Evolutionary conservation across 2,797 vertebrate species (phyloP), one percentile per base, ranked within the genome.

Genomic region (Anas capensis): DNA sequence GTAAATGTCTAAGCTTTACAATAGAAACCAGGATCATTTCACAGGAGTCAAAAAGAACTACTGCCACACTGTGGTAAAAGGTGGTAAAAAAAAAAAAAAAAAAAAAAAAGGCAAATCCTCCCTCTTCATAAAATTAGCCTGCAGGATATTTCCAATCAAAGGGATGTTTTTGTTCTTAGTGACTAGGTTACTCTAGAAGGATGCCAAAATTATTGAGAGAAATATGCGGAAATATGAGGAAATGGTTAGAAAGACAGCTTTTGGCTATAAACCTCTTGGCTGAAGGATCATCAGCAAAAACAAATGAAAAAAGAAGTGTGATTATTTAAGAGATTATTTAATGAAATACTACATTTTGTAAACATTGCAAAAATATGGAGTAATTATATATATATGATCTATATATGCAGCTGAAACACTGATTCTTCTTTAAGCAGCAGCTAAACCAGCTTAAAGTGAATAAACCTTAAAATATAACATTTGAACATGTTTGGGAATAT

Each of bases 41-140:
- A 42, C 0, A 0, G 44, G 33, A 86, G 76, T 26, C 18, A 69
- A 72, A 69, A 86, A 54, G 16, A 88, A 54, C 66, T 76, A 64
- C 90, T 88, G 93, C 70, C 88, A 92, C 88, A 66, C 73, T 44
- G 88, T 23, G 85, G 88, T 11, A 76, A 49, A 53, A 11, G 6
- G 10, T 4, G 10, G 20, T 10, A 27, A 36, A 38, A 38, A 10
- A 77, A 31, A 36, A 34, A 68, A 34, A 34, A 12, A 26, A 36
- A 40, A 40, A 10, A 77, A n/a, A 34, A 64, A 49, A 56, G 11
- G 10, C 5, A 21, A 61, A 51, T 15, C 17, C 14, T 26, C 12
- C 33, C 40, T 62, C 20, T 38, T 31, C 38, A 73, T n/a, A 36
- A 42, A 75, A 69, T 42, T n/a, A 73, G 6, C 20, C 57, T 51